These are phyloP conservation scores for Hydropotes inermis DNA, from an alignment of 2,113 vertebrate genomes.

Conservation along the genomic window DNA sequence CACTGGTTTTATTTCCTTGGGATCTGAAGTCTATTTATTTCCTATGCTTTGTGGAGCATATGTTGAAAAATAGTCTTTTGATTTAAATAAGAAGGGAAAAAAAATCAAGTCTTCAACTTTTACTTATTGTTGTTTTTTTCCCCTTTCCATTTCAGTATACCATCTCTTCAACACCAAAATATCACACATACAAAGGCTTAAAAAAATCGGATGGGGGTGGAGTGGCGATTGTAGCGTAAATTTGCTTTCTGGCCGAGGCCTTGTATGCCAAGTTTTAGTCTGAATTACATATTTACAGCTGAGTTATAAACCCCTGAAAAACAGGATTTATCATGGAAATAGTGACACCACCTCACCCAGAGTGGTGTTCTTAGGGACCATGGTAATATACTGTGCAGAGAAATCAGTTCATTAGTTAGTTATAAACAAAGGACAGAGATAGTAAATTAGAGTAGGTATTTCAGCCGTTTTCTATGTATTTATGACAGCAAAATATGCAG, in stretches of 20 bases:
- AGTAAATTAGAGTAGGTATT: conserved; percentile 83
- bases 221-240: conserved; percentile 45
- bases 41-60: background rate
- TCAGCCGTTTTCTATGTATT: conserved; percentile 79
- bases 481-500: conserved; percentile 79
- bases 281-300: conserved; percentile 79
- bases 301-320: conserved; percentile 80
- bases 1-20: background rate
- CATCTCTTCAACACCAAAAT: background rate
- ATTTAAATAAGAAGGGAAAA: conserved; percentile 52
- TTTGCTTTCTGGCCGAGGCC: conserved; percentile 72
- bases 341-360: conserved; percentile 73
- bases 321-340: conserved; percentile 79
- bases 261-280: conserved; percentile 72
- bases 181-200: background rate
- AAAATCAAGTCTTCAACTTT: conserved; percentile 39
- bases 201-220: background rate
- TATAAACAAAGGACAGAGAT: conserved; percentile 82
- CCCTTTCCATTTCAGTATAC: background rate
- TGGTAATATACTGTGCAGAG: conserved; percentile 78
- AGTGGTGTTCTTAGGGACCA: conserved; percentile 62
- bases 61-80: conserved; percentile 40
- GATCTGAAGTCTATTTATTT: background rate
- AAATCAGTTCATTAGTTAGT: conserved; percentile 84
- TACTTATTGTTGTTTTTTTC: background rate